These are phyloP conservation scores for Caenorhabditis uteleia DNA, from an alignment of 2,888 invertebrate species.

Conservation along the genomic window DNA sequence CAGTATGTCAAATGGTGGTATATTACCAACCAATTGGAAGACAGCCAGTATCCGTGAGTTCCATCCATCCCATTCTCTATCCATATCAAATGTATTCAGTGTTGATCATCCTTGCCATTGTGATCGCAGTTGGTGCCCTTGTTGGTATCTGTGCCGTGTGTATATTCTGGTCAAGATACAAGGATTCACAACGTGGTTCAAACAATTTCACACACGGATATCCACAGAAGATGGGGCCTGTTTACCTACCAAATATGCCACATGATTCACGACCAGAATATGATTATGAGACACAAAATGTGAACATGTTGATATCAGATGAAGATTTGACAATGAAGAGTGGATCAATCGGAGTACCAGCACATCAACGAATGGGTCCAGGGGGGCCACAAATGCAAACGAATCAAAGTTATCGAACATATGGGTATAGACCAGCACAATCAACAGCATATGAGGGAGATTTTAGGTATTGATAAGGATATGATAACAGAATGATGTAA, in stretches of 20 bases:
- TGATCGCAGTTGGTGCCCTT: conserved; percentile 59
- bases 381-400: conserved; percentile 11
- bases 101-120: conserved; percentile 55
- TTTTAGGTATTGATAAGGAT: conserved; percentile 47
- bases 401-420: conserved; percentile 37
- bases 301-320: conserved; percentile 69
- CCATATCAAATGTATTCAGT: conserved; percentile 22
- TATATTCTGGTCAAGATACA: conserved; percentile 54
- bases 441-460: conserved; percentile 63
- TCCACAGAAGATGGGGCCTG: conserved; percentile 54
- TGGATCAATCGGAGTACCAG: conserved; percentile 52
- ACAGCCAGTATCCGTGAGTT: conserved; percentile 39
- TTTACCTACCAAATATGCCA: conserved; percentile 47
- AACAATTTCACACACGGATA: conserved; percentile 45
- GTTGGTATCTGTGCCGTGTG: conserved; percentile 62
- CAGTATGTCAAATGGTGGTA: conserved; percentile 15
- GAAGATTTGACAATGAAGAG: conserved; percentile 64
- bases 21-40: conserved; percentile 60
- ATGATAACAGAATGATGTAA: too few species aligned
- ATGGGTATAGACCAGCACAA: conserved; percentile 50
- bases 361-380: conserved; percentile 26
- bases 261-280: conserved; percentile 25
- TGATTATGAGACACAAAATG: conserved; percentile 53
- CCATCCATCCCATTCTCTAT: not conserved
- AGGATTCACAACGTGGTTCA: conserved; percentile 40